Percentiles rank a stretch among this genome's conserved stretches.
These are phyloP conservation scores for Sorex araneus DNA, from an alignment of 2,113 vertebrate species.

Conservation along the genomic window DNA sequence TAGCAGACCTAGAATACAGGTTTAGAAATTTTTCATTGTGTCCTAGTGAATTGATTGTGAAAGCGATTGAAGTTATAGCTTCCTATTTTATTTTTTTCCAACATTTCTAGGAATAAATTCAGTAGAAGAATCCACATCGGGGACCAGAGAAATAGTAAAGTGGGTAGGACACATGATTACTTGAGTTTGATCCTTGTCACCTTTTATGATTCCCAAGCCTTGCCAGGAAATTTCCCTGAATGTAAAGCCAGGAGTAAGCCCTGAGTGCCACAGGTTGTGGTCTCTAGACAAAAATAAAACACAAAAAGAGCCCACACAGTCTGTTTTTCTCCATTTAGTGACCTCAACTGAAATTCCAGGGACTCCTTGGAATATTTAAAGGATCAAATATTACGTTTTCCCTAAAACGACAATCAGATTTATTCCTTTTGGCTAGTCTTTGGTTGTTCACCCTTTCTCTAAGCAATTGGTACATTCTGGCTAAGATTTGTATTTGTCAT, in stretches of 20 bases:
- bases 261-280: too few species aligned
- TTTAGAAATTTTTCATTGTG: conserved; percentile 12
- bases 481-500: conserved; percentile 40
- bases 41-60: not conserved
- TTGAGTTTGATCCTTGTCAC: too few species aligned
- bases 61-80: not conserved
- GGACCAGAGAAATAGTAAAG: too few species aligned
- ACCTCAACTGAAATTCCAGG: not conserved
- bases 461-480: conserved; percentile 4
- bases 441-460: not conserved
- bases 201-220: too few species aligned
- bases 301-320: not conserved
- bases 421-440: not conserved
- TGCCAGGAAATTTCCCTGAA: too few species aligned
- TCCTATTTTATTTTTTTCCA: conserved; percentile 37
- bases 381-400: conserved; percentile 13
- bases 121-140: not conserved
- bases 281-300: too few species aligned
- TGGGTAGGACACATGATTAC: too few species aligned
- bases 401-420: conserved; percentile 42
- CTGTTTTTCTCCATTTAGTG: not conserved
- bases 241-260: too few species aligned
- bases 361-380: not conserved
- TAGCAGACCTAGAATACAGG: not conserved
- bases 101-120: conserved; percentile 32